Base-by-base conservation (phyloP, 2,888 invertebrate genomes). In the Buathra laborator region DNA sequence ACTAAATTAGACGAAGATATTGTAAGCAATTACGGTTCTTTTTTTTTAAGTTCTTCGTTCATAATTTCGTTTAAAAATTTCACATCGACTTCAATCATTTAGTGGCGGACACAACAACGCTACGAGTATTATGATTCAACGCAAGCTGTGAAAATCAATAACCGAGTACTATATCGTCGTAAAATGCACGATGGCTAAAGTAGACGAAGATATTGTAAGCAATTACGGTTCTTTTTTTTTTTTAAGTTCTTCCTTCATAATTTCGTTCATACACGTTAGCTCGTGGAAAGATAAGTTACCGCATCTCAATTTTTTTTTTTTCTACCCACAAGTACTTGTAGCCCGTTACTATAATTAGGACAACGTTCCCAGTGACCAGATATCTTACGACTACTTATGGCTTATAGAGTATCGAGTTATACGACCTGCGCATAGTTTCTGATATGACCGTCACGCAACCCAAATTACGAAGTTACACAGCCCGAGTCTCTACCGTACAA, bases 61-160 rank as follows among this genome's bases (percentile, higher is more conserved):
- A 24, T 24, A 24, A 2, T 24, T 24, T 51, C 16, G 7, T 16
- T 51, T 51, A 2, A 5, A 16, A 16, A 51, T 56, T 24, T 24
- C 19, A 56, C 24, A 19, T 3, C 16, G 56, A 9, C 10, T 24
- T 24, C 24, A 24, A 24, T 24, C 24, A 2, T 24, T 24, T 24
- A 24, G 24, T 0, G 1, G 1, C 24, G 2, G 3, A 24, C 24
- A 72, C 77, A 72, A 72, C 53, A 72, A 78, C 72, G 72, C 16
- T 44, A 46, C 51, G 53, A 71, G 56, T 67, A 43, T 3, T 53
- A 59, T 67, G 59, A 83, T 78, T 46, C 67, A 12, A 24, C 56
- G 59, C 12, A 3, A 56, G 24, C 24, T 19, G 24, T 24, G 24
- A 12, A 24, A 77, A 83, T 83, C 77, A 16, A 83, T 83, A 83